Conservation (phyloP, 2,797 vertebrate species). For the Sternotherus odoratus region DNA sequence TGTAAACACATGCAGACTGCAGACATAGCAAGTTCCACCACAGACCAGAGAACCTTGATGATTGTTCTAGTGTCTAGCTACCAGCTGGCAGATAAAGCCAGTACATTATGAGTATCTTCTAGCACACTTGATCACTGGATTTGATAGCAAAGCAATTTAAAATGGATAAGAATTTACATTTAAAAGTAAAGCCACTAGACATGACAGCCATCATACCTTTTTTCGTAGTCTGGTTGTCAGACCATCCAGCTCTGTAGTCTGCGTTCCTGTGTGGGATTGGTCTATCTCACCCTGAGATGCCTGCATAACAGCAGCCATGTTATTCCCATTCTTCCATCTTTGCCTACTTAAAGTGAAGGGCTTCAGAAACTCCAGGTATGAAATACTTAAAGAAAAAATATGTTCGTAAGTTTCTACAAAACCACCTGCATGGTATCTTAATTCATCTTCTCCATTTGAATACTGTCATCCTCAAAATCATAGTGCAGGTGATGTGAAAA, state of each 20-base stretch:
- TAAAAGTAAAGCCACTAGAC: not conserved
- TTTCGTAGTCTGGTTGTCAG: constrained; percentile 36
- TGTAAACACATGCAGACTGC: not conserved
- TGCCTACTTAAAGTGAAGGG: constrained; percentile 57
- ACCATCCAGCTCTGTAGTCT: not conserved
- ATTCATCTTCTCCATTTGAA: not conserved
- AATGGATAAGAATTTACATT: not conserved
- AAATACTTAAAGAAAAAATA: constrained; percentile 34
- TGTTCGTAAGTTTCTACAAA: not conserved
- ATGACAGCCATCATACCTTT: constrained; percentile 27
- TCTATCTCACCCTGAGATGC: not conserved
- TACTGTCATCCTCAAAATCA: not conserved
- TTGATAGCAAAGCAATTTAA: not conserved
- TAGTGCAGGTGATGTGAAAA: not conserved
- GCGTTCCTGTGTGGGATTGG: not conserved
- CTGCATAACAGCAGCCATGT: constrained; percentile 25
- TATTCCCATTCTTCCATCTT: constrained; percentile 31
- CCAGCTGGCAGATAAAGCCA: not conserved
- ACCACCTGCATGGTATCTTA: not conserved
- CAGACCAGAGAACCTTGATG: not conserved
- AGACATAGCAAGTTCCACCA: not conserved
- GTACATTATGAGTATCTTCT: not conserved
- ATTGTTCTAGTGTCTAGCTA: not conserved
- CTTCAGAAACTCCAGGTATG: constrained; percentile 62
- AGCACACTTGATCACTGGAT: not conserved